Base-by-base conservation (phyloP, 2,888 invertebrate species). In the Mimachlamys varia region DNA sequence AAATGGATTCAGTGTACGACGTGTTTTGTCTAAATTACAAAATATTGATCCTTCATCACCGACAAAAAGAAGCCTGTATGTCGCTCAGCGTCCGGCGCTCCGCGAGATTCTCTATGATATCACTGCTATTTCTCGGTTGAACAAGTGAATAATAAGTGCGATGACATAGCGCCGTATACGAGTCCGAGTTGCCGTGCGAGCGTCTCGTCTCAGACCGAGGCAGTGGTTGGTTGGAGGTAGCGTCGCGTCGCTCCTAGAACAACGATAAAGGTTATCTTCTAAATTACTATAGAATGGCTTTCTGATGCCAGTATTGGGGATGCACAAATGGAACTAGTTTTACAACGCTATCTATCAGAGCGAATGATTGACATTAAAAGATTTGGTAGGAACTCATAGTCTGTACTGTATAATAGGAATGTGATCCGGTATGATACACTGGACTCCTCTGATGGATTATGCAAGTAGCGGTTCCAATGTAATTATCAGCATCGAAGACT, bases 21-120 rank as follows among this genome's bases (percentile, higher is more conserved):
- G 76, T 76, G 76, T 76, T 76, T 76, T 76, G 76, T 76, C 76
- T 76, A 76, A 76, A 76, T 76, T 76, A 76, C 76, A 76, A 76
- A 76, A 76, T 76, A 76, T 76, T 76, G 76, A 76, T 76, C 76
- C 76, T 76, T 76, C 76, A 33, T 33, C 76, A 17, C 76, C 33
- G 76, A 76, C 76, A 22, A 76, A 33, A 76, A 76, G 76, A 76
- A 76, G 76, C 76, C 76, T 33, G 76, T 76, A 22, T 76, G 76
- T 76, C 76, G 76, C 76, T 76, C 76, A 76, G 76, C 76, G 76
- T 76, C 76, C 76, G 27, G 33, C 76, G 33, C 76, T 33, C 76
- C 7, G 33, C 22, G 27, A 76, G 76, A 76, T 76, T 76, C 76
- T 76, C 12, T 22, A 76, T 33, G 76, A 76, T 76, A 76, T 76